Evolutionary conservation across 92 coral and sea anemone genomes (phyloP), one percentile per base, ranked within the genome.

Genomic region (Nematostella vectensis): DNA sequence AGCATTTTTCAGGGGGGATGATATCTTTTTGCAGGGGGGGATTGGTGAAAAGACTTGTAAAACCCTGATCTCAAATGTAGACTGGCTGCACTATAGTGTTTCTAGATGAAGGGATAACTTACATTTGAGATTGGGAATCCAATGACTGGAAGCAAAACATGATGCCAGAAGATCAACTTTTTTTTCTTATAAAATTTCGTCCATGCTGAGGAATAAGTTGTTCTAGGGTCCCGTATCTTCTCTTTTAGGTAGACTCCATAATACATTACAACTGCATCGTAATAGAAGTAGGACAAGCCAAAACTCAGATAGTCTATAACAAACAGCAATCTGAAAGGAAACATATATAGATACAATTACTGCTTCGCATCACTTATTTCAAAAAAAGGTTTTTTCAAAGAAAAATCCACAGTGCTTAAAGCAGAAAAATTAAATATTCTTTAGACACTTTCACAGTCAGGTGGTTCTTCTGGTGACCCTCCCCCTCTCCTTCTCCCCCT

Each of bases 241-340:
- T 80, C 83, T 47, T 85, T 72, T 61, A 80, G 78, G 31, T 78
- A 91, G 43, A 78, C 77, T 43, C 75, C 98, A 71, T 77, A 71
- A 51, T 73, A 91, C 98, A 91, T 91, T 25, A 83, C 98, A 37
- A 80, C 82, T 28, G 89, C 55, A 65, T 91, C 98, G 75, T 91
- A 91, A 74, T 74, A 86, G 60, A 91, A 91, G 61, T 91, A 91
- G 31, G 77, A 70, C 52, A 86, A 40, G 27, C 89, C 98, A 91
- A 91, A 91, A 70, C 86, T 84, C 25, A 85, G 79, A 62, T 91
- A 91, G 39, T 74, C 77, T 53, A 62, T 50, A 44, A 89, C 57
- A 1, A 76, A 60, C 45, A 79, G 56, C 38, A 69, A 74, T 60
- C 97, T 89, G 60, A 1, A 70, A 59, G 12, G n/a, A n/a, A n/a